A percentile compares a stretch with the other conserved stretches of the same genome.
phyloP scores from a whole-genome alignment of 37 sponge, comb jelly and placozoan genomes.

The Hexactinellida sp. region DNA sequence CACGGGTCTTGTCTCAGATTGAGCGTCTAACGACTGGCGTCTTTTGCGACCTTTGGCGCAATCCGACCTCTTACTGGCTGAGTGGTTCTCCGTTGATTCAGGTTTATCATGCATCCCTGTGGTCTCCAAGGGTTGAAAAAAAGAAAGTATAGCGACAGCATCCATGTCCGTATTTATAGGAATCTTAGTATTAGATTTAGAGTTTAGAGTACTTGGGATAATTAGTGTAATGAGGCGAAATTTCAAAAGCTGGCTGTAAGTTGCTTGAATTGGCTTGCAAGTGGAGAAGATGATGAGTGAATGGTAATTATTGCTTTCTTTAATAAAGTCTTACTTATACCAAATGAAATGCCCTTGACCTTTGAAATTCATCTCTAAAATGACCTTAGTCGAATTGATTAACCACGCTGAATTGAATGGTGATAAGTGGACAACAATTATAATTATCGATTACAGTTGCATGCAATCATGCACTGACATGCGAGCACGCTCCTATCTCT shows the following conservation, averaged over 20 bases:
- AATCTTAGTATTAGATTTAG: neutral
- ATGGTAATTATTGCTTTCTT: too few relatives aligned
- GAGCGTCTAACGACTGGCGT: neutral
- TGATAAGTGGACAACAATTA: neutral
- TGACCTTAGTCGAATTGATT: neutral
- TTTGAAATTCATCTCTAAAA: neutral
- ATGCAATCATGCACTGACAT: neutral
- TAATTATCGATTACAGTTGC: constrained; percentile 9
- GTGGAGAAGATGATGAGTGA: too few relatives aligned
- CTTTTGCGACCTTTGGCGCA: neutral
- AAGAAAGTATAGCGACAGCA: neutral
- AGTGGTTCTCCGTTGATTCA: neutral
- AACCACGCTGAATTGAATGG: neutral
- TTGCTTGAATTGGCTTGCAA: too few relatives aligned
- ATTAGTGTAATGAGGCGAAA: too few relatives aligned
- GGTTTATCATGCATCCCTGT: neutral
- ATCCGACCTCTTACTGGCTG: neutral
- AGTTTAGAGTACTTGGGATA: neutral
- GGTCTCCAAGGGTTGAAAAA: neutral
- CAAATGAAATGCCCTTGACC: neutral
- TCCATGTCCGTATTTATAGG: constrained; percentile 9
- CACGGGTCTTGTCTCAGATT: neutral
- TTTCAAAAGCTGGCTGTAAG: too few relatives aligned
- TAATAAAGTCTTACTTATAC: neutral
- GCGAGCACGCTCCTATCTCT: neutral